Conservation (phyloP, 64 coral and sea anemone genomes). For the Stichodactyla helianthus region DNA sequence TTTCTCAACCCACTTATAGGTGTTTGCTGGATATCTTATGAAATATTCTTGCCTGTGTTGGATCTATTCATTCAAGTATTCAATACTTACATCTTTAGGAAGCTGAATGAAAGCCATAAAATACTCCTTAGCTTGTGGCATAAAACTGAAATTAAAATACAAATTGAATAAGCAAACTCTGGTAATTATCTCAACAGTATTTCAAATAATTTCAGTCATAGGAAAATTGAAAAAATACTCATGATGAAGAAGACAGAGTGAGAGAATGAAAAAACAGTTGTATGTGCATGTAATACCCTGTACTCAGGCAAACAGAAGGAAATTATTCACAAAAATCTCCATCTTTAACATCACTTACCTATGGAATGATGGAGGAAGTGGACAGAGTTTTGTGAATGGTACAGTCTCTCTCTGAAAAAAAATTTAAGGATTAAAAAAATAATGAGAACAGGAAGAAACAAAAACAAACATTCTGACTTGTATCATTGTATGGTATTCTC, state of each 20-base stretch:
- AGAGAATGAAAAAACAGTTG: no score
- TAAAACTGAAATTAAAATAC: slow-evolving; percentile 43
- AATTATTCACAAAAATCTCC: no score
- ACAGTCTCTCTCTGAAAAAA: slow-evolving; percentile 78
- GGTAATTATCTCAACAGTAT: no score
- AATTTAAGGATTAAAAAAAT: no score
- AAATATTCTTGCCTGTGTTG: no score
- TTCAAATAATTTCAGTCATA: no score
- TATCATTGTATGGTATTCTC: not conserved
- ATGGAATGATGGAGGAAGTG: slow-evolving; percentile 68
- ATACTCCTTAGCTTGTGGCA: slow-evolving; percentile 75
- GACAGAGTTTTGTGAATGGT: slow-evolving; percentile 69
- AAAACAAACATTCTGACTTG: no score
- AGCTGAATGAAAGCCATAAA: slow-evolving; percentile 67
- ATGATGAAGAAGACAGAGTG: no score
- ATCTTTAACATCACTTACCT: slow-evolving; percentile 37
- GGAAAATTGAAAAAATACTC: no score
- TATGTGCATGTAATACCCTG: not conserved
- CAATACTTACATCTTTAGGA: slow-evolving; percentile 76
- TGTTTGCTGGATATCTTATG: no score
- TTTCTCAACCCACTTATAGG: no score
- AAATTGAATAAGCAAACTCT: not conserved
- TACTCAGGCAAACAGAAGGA: not conserved
- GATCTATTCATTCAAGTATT: not conserved
- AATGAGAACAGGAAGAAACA: no score